phyloP scores from a whole-genome alignment of 2,113 vertebrate species.

The Nymphicus hollandicus region DNA sequence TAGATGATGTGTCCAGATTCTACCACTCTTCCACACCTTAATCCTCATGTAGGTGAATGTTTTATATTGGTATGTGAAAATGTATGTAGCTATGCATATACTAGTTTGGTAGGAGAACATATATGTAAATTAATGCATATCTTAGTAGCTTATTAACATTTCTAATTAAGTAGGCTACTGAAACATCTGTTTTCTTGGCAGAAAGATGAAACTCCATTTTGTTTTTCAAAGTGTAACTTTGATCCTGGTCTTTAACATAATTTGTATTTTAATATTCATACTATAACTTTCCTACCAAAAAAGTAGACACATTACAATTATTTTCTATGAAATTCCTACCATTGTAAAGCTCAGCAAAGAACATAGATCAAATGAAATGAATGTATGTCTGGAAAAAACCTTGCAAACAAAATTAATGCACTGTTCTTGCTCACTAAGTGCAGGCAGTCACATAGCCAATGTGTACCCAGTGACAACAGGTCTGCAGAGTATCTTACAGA shows the following conservation, averaged over 20 bases:
- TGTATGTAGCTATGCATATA: background rate
- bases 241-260: background rate
- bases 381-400: background rate
- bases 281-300: background rate
- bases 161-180: background rate
- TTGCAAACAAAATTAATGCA: background rate
- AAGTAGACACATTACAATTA: background rate
- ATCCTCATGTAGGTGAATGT: background rate
- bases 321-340: background rate
- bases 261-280: background rate
- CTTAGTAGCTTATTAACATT: background rate
- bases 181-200: background rate
- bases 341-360: background rate
- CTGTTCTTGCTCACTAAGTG: background rate
- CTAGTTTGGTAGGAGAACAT: background rate
- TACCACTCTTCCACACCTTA: background rate
- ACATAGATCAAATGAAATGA: background rate
- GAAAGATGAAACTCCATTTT: background rate
- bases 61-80: background rate
- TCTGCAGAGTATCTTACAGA: background rate
- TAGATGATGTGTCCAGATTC: background rate
- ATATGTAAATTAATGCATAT: background rate
- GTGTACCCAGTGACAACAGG: background rate
- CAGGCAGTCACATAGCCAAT: background rate
- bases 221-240: background rate